Conservation (phyloP, 64 coral and sea anemone species). For the Montipora sp. region DNA sequence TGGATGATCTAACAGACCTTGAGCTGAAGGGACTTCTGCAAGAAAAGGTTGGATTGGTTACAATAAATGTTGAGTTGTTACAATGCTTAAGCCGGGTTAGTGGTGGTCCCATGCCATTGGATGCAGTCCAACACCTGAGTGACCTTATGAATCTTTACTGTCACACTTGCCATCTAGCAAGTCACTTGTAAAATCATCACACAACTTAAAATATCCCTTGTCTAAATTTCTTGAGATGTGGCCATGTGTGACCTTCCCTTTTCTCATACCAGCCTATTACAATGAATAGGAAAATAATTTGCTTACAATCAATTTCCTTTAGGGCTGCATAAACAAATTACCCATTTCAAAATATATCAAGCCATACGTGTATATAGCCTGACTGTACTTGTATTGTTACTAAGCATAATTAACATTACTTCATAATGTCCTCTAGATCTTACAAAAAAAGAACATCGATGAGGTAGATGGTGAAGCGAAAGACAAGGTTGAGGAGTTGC, state of each 20-base stretch:
- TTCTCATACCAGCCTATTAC: too few relatives aligned
- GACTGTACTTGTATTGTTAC: not conserved
- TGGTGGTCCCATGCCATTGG: too few relatives aligned
- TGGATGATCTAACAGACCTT: constrained; percentile 56
- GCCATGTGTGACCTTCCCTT: too few relatives aligned
- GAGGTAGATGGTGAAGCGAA: not conserved
- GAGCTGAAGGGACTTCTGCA: constrained; percentile 50
- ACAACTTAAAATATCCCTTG: too few relatives aligned
- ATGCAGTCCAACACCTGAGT: too few relatives aligned
- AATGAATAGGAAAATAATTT: too few relatives aligned
- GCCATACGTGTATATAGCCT: not conserved
- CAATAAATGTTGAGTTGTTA: constrained; percentile 13
- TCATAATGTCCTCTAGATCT: not conserved
- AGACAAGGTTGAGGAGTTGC: constrained; percentile 25
- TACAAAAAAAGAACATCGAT: not conserved
- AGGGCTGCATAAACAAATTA: too few relatives aligned
- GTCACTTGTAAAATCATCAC: too few relatives aligned
- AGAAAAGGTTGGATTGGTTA: constrained; percentile 46
- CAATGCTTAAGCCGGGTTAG: not conserved
- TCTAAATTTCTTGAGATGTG: too few relatives aligned
- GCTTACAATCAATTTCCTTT: too few relatives aligned
- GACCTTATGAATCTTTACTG: too few relatives aligned
- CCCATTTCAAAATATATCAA: not conserved
- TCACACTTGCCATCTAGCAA: too few relatives aligned
- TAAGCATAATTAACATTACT: not conserved